These are phyloP conservation scores for Oscheius onirici DNA, from an alignment of 2,888 invertebrate species.

Conservation along the genomic window DNA sequence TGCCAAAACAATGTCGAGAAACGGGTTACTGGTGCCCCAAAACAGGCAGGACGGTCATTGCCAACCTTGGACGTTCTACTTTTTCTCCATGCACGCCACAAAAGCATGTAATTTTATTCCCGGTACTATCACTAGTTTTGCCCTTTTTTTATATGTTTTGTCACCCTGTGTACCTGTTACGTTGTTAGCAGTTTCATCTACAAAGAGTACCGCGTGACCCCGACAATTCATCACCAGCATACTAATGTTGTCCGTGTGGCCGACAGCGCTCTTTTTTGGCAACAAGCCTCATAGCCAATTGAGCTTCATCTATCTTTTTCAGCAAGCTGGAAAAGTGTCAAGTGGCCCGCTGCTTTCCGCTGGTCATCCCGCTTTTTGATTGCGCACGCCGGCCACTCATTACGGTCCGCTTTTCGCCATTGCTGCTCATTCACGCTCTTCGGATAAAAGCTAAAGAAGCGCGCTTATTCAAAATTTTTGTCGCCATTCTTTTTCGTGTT, in stretches of 20 bases:
- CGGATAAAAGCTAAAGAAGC: background rate
- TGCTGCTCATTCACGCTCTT: conserved; percentile 27
- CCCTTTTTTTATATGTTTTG: too few relatives aligned
- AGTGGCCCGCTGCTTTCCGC: conserved; percentile 32
- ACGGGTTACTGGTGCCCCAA: conserved; percentile 26
- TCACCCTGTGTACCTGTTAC: too few relatives aligned
- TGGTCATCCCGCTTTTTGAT: conserved; percentile 33
- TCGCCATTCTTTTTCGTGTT: too few relatives aligned
- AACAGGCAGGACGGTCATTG: conserved; percentile 18
- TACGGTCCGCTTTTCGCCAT: conserved; percentile 30
- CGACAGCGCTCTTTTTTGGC: background rate
- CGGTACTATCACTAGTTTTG: too few relatives aligned
- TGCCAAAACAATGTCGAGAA: conserved; percentile 26
- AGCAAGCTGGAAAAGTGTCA: conserved; percentile 25
- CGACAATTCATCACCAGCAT: conserved; percentile 19
- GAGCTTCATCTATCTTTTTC: conserved; percentile 6
- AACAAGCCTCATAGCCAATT: background rate
- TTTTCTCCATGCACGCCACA: background rate
- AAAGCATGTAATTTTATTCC: background rate
- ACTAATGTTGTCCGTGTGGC: conserved; percentile 4
- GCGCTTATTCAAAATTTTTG: background rate
- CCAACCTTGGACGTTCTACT: conserved; percentile 22
- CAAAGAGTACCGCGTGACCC: conserved; percentile 24
- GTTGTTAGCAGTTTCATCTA: background rate
- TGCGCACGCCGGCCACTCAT: conserved; percentile 33